Evolutionary conservation across 2,888 invertebrate species (phyloP), one percentile per base, ranked within the genome.

Genomic region (Drosophila trichaetosa): DNA sequence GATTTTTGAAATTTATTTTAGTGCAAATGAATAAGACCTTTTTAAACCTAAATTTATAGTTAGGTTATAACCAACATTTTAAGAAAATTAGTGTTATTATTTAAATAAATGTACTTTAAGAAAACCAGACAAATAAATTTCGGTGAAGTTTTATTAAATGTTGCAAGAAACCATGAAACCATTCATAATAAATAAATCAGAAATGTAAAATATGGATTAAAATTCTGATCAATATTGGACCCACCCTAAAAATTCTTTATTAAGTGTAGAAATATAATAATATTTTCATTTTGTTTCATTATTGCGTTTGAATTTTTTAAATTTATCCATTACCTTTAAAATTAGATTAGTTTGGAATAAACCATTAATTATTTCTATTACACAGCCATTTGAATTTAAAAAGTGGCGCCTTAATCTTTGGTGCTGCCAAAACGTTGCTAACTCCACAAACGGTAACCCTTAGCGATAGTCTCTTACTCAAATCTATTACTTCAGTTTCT

Each of bases 351-450:
- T 18, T 49, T 18, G 10, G 5, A 49, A 27, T 54, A 18, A 24
- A 36, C 7, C 10, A 13, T 18, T 16, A 52, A 16, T 24, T 0
- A 53, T 18, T 49, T 29, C 5, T 34, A 2, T 10, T 18, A 48
- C 18, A 27, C 11, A 27, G 4, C 2, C 0, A 18, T 56, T 24
- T 13, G 0, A 16, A 49, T 38, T 46, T 24, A 10, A 49, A 64
- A 38, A 27, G 4, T 51, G n/a, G 54, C 69, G 69, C 60, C 13
- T 1, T 2, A 18, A 1, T n/a, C 13, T 24, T 13, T 46, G 1
- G 53, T 16, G 54, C 29, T 69, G 69, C 29, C 61, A 54, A 33
- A 10, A 2, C 8, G 34, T 6, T 38, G 18, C 2, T 7, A 10
- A 2, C n/a, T 16, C 10, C 13, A 2, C 11, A 29, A 21, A 29